phyloP scores from a whole-genome alignment of 2,888 invertebrate species.

The Byasa hedistus region DNA sequence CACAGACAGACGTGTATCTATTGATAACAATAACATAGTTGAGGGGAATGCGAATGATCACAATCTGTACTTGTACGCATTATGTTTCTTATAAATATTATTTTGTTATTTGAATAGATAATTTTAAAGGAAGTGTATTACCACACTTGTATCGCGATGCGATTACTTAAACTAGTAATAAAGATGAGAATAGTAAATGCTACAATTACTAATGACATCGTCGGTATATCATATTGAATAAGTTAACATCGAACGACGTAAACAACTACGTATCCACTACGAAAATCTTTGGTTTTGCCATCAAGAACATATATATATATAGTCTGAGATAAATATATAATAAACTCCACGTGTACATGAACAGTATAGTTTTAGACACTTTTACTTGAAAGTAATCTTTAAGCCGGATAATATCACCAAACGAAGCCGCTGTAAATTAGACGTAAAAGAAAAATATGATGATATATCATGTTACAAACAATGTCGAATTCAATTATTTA shows the following conservation, averaged over 20 bases:
- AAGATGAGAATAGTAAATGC: not conserved
- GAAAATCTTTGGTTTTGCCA: slow-evolving; percentile 21
- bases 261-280: not conserved
- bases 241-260: not conserved
- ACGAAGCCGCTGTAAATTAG: not conserved
- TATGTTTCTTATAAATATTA: not conserved
- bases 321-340: not conserved
- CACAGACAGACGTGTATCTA: not conserved
- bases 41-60: slow-evolving; percentile 1
- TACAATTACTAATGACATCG: not conserved
- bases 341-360: not conserved
- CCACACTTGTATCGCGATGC: no score
- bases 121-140: no score
- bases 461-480: not conserved
- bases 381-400: not conserved
- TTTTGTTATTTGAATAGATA: not conserved
- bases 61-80: not conserved
- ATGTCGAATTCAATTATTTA: not conserved
- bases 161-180: not conserved
- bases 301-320: slow-evolving; percentile 6
- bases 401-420: not conserved
- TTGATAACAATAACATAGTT: slow-evolving; percentile 19
- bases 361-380: not conserved
- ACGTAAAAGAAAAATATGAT: not conserved
- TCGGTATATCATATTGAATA: not conserved